Percentiles rank a stretch among this genome's conserved stretches.
Conservation (phyloP, 2,113 vertebrate species). For the Calidris pugnax region DNA sequence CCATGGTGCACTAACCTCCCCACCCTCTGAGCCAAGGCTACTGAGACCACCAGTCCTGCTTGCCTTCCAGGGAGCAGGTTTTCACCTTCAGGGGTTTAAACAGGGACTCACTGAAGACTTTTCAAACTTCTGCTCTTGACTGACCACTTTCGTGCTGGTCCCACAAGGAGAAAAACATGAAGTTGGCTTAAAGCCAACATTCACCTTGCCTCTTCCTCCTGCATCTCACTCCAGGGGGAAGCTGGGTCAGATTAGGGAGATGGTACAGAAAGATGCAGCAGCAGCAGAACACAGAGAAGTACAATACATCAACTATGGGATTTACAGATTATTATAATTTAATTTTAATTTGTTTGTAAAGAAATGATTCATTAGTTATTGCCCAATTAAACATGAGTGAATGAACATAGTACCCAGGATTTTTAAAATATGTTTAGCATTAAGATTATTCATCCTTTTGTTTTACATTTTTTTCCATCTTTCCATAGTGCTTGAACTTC, state of each 20-base stretch:
- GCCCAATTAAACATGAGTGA: not conserved
- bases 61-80: not conserved
- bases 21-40: not conserved
- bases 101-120: not conserved
- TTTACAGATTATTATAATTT: not conserved
- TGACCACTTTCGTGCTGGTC: not conserved
- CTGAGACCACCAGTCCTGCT: not conserved
- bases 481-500: not conserved
- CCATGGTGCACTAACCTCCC: accelerated
- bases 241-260: not conserved
- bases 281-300: not conserved
- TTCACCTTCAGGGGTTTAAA: not conserved
- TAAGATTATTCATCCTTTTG: not conserved
- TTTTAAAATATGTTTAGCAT: not conserved
- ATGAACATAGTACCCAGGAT: not conserved
- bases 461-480: not conserved
- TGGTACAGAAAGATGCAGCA: not conserved
- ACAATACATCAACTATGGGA: not conserved
- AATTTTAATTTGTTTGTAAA: not conserved
- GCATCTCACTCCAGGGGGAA: not conserved
- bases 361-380: not conserved
- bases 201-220: not conserved
- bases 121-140: not conserved
- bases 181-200: not conserved
- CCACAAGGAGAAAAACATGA: not conserved